These are phyloP conservation scores for Carposina sasakii DNA, from an alignment of 1,140 invertebrate genomes.

Conservation along the genomic window DNA sequence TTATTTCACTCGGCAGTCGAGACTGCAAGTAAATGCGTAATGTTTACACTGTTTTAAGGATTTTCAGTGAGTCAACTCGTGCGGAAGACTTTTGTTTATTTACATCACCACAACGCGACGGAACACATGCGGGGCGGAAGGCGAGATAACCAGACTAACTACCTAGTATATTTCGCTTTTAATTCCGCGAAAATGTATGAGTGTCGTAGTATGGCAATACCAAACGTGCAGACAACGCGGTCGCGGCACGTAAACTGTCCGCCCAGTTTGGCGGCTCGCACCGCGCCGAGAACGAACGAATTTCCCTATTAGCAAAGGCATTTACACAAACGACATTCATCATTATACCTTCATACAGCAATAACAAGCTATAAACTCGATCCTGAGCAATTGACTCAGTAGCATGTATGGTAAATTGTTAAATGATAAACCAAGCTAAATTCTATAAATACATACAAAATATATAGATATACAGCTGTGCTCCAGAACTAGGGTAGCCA, in stretches of 20 bases:
- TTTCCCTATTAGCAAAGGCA: conserved; percentile 46
- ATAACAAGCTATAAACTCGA: no score
- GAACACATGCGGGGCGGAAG: no score
- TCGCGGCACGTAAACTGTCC: conserved; percentile 44
- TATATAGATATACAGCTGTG: no score
- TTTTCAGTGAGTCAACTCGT: conserved; percentile 39
- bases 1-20: conserved; percentile 35
- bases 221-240: conserved; percentile 36
- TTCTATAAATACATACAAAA: no score
- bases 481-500: no score
- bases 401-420: no score
- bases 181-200: neutral
- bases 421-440: no score
- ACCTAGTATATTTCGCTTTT: neutral
- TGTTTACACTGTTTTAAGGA: conserved; percentile 24
- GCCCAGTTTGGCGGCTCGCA: conserved; percentile 20
- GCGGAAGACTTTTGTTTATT: conserved; percentile 48
- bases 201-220: neutral
- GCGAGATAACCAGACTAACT: no score
- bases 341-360: no score
- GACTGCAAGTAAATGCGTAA: no score
- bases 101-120: conserved; percentile 38
- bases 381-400: no score
- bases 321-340: conserved; percentile 36
- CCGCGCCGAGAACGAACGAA: conserved; percentile 32